phyloP scores from a whole-genome alignment of 1,140 invertebrate genomes.

The Saxidomus purpurata region DNA sequence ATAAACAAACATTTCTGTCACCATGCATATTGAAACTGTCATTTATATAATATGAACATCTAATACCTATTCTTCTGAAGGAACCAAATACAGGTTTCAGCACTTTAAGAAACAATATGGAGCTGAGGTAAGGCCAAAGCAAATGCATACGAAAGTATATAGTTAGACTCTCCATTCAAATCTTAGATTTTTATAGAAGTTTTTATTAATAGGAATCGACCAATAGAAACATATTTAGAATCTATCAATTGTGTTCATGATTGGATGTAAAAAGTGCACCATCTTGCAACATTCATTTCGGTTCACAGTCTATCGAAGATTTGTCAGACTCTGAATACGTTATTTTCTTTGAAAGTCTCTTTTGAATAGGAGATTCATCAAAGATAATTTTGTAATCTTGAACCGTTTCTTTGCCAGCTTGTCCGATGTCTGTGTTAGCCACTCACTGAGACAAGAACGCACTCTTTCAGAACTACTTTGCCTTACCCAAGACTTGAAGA shows the following conservation, averaged over 20 bases:
- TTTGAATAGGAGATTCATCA: constrained; percentile 27
- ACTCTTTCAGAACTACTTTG: neutral
- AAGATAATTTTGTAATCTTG: constrained; percentile 38
- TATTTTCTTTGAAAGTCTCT: neutral
- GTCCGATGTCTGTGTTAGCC: neutral
- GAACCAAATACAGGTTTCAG: constrained; percentile 31
- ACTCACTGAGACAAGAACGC: neutral
- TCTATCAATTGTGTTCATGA: neutral
- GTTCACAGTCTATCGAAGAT: neutral
- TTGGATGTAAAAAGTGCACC: neutral
- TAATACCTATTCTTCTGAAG: constrained; percentile 36
- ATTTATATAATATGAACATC: constrained; percentile 43
- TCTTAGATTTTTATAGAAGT: constrained; percentile 17
- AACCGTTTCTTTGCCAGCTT: constrained; percentile 16
- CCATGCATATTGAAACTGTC: constrained; percentile 27
- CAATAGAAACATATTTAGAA: constrained; percentile 24
- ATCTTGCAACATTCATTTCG: neutral
- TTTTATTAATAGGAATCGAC: constrained; percentile 38
- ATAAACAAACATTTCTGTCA: constrained; percentile 7
- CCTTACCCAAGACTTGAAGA: neutral
- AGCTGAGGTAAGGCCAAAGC: constrained; percentile 20
- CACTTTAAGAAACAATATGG: constrained; percentile 23
- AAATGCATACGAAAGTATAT: constrained; percentile 2
- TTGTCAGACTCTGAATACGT: constrained; percentile 6
- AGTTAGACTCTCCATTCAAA: constrained; percentile 18